Evolutionary conservation across 2,888 invertebrate genomes (phyloP).

Genomic region (Baccha elongata): DNA sequence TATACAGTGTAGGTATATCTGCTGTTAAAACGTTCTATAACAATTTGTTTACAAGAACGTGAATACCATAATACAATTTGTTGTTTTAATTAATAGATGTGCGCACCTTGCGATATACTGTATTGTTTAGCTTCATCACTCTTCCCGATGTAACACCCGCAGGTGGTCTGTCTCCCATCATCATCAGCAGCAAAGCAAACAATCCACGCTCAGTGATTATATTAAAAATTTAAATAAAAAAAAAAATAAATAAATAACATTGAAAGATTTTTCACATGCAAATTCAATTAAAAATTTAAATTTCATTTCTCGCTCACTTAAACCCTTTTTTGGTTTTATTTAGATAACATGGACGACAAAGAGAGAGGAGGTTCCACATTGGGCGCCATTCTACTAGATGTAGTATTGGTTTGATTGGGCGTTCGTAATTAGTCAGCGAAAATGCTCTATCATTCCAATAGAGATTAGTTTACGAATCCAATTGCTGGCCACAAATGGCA

Average conservation of each 20-base stretch:
- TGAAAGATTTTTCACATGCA: constrained; percentile 61
- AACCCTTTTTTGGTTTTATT: constrained; percentile 1
- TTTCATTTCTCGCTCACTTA: constrained; percentile 33
- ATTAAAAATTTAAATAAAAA: constrained; percentile 29
- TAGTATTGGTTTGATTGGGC: constrained; percentile 43
- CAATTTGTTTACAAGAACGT: constrained; percentile 61
- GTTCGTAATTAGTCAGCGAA: constrained; percentile 65
- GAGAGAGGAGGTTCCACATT: neutral
- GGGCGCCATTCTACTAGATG: constrained; percentile 13
- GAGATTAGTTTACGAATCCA: constrained; percentile 73
- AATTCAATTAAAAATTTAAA: constrained; percentile 73
- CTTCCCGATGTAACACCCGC: constrained; percentile 15
- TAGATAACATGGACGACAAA: neutral
- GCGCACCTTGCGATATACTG: constrained; percentile 36
- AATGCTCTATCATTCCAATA: constrained; percentile 66
- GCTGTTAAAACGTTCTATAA: constrained; percentile 54
- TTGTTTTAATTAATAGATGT: constrained; percentile 53
- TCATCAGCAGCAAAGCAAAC: constrained; percentile 42
- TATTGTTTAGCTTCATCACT: constrained; percentile 14
- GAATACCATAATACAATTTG: constrained; percentile 21
- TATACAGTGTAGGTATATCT: neutral
- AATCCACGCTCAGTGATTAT: constrained; percentile 48
- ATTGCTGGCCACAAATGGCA: constrained; percentile 75
- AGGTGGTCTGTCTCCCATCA: constrained; percentile 63
- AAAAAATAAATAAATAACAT: neutral